Base-by-base conservation (phyloP, 2,888 invertebrate genomes). In the Metacarcinus magister region DNA sequence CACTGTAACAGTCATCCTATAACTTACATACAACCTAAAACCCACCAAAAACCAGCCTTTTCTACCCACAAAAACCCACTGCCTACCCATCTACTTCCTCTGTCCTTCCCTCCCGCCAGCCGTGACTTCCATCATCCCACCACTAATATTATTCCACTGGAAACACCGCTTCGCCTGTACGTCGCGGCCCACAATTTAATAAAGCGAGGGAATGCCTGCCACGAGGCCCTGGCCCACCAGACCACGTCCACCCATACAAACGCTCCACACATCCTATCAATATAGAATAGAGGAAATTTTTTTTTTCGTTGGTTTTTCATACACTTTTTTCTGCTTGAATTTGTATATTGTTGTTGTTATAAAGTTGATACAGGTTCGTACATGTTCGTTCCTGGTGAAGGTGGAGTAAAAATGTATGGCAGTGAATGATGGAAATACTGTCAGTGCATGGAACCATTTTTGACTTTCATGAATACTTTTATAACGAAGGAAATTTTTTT, bases 121-220 rank as follows among this genome's bases (percentile, higher is more conserved):
- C 28, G 82, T 28, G 32, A 28, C 82, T 32, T 13, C 4, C 32
- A 28, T 0, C 82, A 32, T 32, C 82, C 82, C 10, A 82, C 32
- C 32, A 82, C 82, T 82, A 32, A 82, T 32, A 82, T 28, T 23
- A 82, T 82, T 82, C 82, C 32, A 28, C 82, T 13, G 32, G 82
- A 32, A 82, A 82, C 32, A 82, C 82, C 32, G 82, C 28, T 82
- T 32, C 10, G 82, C 32, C 82, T 82, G 82, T 32, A 32, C 82
- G 82, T 82, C 82, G 32, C 82, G 82, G 10, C 82, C 32, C 32
- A 82, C 32, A 82, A 32, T 82, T 82, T 82, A 82, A 82, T 82
- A 82, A 82, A 82, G 82, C 19, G 82, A 82, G 32, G 82, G 32
- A 82, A 82, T 28, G 32, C 32, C 82, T 32, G 82, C 32, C 32